Evolutionary conservation across 2,888 invertebrate species (phyloP), one percentile per base, ranked within the genome.

Genomic region (Colostygia pectinataria): DNA sequence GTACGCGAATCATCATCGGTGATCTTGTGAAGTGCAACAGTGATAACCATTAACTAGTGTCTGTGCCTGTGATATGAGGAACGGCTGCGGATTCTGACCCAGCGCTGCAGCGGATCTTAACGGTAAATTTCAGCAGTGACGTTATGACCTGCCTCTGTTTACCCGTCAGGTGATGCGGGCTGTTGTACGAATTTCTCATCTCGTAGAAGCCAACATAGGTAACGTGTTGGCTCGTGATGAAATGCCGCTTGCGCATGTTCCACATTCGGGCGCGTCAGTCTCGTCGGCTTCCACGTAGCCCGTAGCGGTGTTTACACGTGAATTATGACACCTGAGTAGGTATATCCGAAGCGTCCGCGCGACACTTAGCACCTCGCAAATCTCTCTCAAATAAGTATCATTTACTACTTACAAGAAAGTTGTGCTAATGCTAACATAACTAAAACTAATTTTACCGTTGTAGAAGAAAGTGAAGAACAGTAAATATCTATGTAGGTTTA

Each of bases 121-220:
- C 90, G 90, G 90, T 89, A 90, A 89, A 80, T 81, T 72, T 79
- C 66, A 61, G 69, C 65, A 74, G 70, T 79, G 82, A 80, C 81
- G 71, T 63, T 75, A 68, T 78, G 79, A 83, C 80, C 80, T 74
- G 77, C 64, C 67, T 69, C 69, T 86, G 86, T 87, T 88, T 86
- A 86, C 81, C 64, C 68, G 81, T 85, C 87, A 88, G 86, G 79
- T 89, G 88, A 80, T 74, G 68, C 69, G 62, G 63, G 60, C 45
- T 55, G 38, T 32, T 8, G 33, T 49, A 50, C 49, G 43, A 46
- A 50, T 37, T 49, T 49, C 43, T 38, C 43, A 18, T 34, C 14
- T 40, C 28, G 25, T 31, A 10, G 9, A 28, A 49, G 44, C 14
- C 7, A 29, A 31, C 15, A 38, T 36, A n/a, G n/a, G n/a, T n/a